phyloP scores from a whole-genome alignment of 2,888 invertebrate genomes.

The Sinotaia quadrata region DNA sequence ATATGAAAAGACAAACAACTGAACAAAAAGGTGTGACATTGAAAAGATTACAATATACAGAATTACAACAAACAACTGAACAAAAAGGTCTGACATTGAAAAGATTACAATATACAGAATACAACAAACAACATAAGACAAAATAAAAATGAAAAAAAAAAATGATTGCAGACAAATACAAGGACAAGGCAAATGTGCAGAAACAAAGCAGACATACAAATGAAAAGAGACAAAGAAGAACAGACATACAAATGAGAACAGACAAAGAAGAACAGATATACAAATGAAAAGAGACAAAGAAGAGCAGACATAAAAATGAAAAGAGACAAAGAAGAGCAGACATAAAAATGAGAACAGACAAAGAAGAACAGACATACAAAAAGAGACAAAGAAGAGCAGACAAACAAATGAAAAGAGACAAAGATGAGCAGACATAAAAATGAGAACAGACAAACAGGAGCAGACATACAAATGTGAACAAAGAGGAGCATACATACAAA shows the following conservation, averaged over 20 bases:
- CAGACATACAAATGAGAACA: not conserved
- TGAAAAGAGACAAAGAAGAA: not conserved
- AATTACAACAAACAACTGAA: not conserved
- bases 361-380: not conserved
- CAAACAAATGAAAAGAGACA: not conserved
- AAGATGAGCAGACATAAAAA: not conserved
- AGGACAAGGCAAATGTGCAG: too few species aligned
- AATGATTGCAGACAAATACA: not conserved
- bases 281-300: not conserved
- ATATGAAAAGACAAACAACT: not conserved
- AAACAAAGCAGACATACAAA: not conserved
- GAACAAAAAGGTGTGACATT: too few species aligned
- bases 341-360: not conserved
- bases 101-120: not conserved
- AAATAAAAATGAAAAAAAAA: not conserved
- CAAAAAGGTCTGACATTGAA: not conserved
- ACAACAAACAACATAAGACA: not conserved
- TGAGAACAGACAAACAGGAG: not conserved
- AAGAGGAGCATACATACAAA: not conserved
- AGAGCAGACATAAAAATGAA: not conserved
- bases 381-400: not conserved
- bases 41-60: not conserved
- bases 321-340: not conserved
- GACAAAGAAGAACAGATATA: not conserved
- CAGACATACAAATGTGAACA: not conserved